Percentiles rank a stretch among this genome's conserved stretches.
Evolutionary conservation across 1,140 invertebrate species (phyloP).

Genomic region (Nomia melanderi): DNA sequence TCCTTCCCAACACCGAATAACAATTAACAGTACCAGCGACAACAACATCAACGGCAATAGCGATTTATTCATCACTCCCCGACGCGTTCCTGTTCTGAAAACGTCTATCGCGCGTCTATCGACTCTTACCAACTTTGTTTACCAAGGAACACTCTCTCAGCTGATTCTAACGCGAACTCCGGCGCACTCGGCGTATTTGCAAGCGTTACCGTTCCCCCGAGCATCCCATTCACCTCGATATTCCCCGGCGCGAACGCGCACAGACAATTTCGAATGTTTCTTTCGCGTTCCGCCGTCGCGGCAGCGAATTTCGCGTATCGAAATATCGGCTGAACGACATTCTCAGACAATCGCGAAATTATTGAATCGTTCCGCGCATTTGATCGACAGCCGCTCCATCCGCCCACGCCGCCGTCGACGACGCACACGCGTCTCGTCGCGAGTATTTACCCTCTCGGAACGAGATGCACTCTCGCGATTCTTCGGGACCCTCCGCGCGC

Average conservation of each 20-base stretch:
- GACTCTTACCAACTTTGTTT: too few species aligned
- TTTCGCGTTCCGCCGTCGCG: background rate
- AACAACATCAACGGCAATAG: too few species aligned
- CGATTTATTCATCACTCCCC: too few species aligned
- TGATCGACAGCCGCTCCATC: constrained; percentile 17
- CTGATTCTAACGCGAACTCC: background rate
- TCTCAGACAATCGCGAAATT: constrained; percentile 42
- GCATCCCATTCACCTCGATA: background rate
- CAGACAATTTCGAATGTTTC: constrained; percentile 23
- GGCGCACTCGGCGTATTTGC: background rate
- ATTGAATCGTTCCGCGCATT: constrained; percentile 54
- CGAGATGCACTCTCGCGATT: constrained; percentile 29
- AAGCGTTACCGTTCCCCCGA: background rate
- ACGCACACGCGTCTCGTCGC: background rate
- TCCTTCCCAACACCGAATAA: too few species aligned
- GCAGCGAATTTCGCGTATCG: constrained; percentile 20
- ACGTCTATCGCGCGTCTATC: too few species aligned
- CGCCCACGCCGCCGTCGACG: constrained; percentile 25
- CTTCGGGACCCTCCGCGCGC: background rate
- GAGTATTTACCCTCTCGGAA: constrained; percentile 31
- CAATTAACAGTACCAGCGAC: too few species aligned
- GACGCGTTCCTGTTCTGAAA: too few species aligned
- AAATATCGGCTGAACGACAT: constrained; percentile 2
- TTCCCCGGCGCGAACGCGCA: background rate
- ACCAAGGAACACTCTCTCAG: too few species aligned